Conservation (phyloP, 2,888 invertebrate species). For the Eupithecia exiguata region DNA sequence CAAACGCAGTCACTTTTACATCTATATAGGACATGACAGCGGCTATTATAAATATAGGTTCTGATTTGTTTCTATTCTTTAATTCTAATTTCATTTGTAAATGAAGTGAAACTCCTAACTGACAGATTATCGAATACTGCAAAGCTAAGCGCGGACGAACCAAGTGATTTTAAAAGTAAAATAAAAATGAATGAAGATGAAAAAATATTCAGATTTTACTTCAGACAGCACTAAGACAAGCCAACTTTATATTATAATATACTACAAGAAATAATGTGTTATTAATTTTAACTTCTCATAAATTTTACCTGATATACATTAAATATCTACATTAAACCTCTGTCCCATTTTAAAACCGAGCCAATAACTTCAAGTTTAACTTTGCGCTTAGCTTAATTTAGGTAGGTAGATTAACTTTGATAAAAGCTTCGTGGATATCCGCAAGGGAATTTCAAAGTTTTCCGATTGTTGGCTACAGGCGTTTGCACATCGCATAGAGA, state of each 20-base stretch:
- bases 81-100: too few species aligned
- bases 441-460: conserved; percentile 6
- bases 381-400: conserved; percentile 14
- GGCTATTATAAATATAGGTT: too few species aligned
- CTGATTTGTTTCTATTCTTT: too few species aligned
- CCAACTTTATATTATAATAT: too few species aligned
- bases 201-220: not conserved
- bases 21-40: too few species aligned
- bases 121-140: not conserved
- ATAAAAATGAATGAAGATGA: not conserved
- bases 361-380: conserved; percentile 5
- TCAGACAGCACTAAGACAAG: too few species aligned
- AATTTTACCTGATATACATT: not conserved
- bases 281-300: too few species aligned
- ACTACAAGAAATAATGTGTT: too few species aligned
- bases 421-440: conserved; percentile 13
- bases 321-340: not conserved
- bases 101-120: too few species aligned
- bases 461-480: not conserved
- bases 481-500: not conserved
- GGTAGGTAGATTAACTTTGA: conserved; percentile 6
- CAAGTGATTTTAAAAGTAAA: not conserved
- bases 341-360: conserved; percentile 1
- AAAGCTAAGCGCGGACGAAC: not conserved
- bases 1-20: too few species aligned